These are phyloP conservation scores for Heteromurus nitidus DNA, from an alignment of 2,888 invertebrate species.

Conservation along the genomic window DNA sequence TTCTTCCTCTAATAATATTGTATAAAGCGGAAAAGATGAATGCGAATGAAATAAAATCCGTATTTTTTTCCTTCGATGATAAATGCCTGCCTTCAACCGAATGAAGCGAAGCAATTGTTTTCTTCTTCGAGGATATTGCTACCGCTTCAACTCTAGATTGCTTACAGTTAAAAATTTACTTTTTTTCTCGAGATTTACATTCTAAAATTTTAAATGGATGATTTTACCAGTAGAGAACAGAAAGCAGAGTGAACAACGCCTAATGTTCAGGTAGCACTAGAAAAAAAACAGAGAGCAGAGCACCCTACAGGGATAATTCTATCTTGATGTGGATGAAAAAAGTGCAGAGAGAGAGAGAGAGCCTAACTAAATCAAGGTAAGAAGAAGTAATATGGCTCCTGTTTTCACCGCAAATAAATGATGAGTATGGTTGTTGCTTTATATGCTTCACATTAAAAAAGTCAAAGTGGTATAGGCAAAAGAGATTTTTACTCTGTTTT, in stretches of 20 bases:
- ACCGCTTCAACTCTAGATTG: constrained; percentile 8
- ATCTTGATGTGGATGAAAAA: constrained; percentile 47
- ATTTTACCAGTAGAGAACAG: constrained; percentile 11
- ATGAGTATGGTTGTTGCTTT: constrained; percentile 4
- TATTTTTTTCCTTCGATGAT: constrained; percentile 36
- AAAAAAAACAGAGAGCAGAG: too few relatives aligned
- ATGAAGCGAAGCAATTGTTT: constrained; percentile 51
- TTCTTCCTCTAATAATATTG: constrained; percentile 13
- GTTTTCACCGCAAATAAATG: constrained; percentile 32
- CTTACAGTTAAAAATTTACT: too few relatives aligned
- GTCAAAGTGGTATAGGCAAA: constrained; percentile 3
- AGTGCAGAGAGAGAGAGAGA: constrained; percentile 10
- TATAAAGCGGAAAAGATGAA: constrained; percentile 41
- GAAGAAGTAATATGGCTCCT: constrained; percentile 37
- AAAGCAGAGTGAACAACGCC: not conserved
- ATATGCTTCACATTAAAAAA: not conserved
- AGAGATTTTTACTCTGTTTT: not conserved
- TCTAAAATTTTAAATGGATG: not conserved
- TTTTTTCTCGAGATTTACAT: not conserved
- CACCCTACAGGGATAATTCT: constrained; percentile 63
- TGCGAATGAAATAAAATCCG: constrained; percentile 57
- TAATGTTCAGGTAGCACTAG: not conserved
- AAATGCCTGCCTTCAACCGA: constrained; percentile 50
- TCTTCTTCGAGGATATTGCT: constrained; percentile 17
- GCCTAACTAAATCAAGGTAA: constrained; percentile 35